Percentiles rank a stretch among this genome's conserved stretches.
Conservation (phyloP, 2,888 invertebrate genomes). For the Lathronympha strigana region DNA sequence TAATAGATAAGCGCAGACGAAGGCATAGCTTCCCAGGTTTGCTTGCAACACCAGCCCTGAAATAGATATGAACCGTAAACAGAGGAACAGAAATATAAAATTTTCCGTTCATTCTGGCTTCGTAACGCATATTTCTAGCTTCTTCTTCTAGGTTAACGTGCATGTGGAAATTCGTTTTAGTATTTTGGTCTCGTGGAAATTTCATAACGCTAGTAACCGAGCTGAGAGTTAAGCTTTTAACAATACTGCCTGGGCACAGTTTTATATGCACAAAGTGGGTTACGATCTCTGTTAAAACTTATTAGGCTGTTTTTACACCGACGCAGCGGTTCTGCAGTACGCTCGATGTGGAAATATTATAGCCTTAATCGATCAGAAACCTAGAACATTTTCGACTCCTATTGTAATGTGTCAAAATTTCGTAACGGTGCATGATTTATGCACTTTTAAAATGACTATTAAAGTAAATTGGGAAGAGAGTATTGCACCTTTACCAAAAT, state of each 20-base stretch:
- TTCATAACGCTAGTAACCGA: constrained; percentile 58
- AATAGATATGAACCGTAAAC: constrained; percentile 57
- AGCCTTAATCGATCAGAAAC: background rate
- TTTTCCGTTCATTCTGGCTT: constrained; percentile 52
- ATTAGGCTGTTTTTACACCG: too few relatives aligned
- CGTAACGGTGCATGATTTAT: too few relatives aligned
- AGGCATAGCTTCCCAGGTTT: constrained; percentile 40
- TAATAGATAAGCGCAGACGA: background rate
- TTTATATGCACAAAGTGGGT: constrained; percentile 21
- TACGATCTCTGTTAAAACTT: constrained; percentile 25
- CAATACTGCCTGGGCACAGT: constrained; percentile 45
- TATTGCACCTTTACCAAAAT: too few relatives aligned
- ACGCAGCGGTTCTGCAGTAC: too few relatives aligned
- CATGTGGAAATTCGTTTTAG: constrained; percentile 66
- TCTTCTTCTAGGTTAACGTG: constrained; percentile 64
- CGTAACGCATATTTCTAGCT: constrained; percentile 59
- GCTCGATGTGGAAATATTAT: too few relatives aligned
- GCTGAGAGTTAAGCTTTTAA: constrained; percentile 58
- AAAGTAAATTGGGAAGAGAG: too few relatives aligned
- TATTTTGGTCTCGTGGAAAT: constrained; percentile 59
- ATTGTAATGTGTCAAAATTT: background rate
- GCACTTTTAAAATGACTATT: too few relatives aligned
- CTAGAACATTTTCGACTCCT: background rate
- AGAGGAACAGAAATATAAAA: constrained; percentile 53
- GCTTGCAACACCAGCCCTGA: constrained; percentile 52